Evolutionary conservation across 2,797 vertebrate species (phyloP), one percentile per base, ranked within the genome.

Genomic region (Hyperoplus lanceolatus): DNA sequence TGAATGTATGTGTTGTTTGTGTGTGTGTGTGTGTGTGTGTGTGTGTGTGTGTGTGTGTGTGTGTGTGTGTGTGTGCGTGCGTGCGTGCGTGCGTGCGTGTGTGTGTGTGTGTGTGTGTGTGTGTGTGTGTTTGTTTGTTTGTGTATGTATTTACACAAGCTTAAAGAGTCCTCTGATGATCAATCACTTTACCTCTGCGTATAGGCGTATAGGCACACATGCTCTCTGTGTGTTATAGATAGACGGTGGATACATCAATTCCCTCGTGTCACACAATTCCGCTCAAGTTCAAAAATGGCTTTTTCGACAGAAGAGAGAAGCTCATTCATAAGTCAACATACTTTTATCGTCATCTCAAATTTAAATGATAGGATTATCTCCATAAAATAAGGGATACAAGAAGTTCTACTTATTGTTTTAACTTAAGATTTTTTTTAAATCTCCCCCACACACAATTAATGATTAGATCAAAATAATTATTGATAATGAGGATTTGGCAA

Each of bases 161-260:
- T n/a, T 14, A 14, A 16, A 36, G 46, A 70, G 29, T 21, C 60
- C 64, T 83, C 46, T 84, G 70, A 81, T 79, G 48, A 84, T 87
- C 79, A 84, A 81, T 87, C 83, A 82, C 81, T 84, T 85, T 80
- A 51, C 51, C 65, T 83, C 63, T 75, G 68, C 76, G 73, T 62
- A 74, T 73, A 38, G 6, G 54, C 73, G 73, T 62, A 74, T 73
- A 29, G 6, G 54, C 73, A 83, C 87, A 93, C 86, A 77, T 88
- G 75, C 84, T 79, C 62, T 77, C 48, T 80, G 70, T 70, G 70
- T 70, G 85, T 81, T 89, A 91, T 89, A 90, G 87, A 89, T 90
- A 92, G 90, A 89, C 8, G 8, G 56, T 38, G 68, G 71, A 88
- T 84, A 57, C 76, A 66, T 77, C 72, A 75, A 70, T 75, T 89